These are phyloP conservation scores for Eufriesea mexicana DNA, from an alignment of 1,140 invertebrate species.

Conservation along the genomic window DNA sequence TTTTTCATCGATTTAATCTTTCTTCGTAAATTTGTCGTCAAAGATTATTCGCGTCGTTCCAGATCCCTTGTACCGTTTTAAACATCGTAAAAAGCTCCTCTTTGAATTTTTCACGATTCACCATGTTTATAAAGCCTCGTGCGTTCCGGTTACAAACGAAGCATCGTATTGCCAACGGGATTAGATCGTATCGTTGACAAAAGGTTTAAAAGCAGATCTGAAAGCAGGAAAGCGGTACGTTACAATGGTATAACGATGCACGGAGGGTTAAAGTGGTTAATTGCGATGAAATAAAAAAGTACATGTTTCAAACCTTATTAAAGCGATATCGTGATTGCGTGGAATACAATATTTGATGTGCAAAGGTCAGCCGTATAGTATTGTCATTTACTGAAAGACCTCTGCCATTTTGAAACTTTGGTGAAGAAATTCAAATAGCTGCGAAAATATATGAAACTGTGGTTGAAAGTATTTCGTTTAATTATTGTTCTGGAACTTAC, in stretches of 20 bases:
- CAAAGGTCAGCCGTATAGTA: background rate
- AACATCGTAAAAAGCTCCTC: too few species aligned
- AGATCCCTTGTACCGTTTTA: background rate
- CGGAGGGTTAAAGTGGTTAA: background rate
- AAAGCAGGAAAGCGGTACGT: background rate
- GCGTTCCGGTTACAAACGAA: background rate
- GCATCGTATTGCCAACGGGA: background rate
- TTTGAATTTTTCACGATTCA: background rate
- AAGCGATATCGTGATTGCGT: background rate
- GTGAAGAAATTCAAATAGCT: too few species aligned
- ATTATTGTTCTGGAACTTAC: too few species aligned
- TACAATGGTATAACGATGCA: background rate
- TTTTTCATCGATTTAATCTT: too few species aligned
- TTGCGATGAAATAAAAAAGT: conserved; percentile 27
- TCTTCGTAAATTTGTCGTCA: background rate
- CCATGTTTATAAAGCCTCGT: background rate
- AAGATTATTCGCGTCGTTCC: too few species aligned
- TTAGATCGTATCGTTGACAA: background rate
- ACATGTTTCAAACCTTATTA: conserved; percentile 18
- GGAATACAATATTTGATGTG: background rate
- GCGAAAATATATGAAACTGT: too few species aligned
- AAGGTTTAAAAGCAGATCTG: background rate
- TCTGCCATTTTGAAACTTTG: too few species aligned
- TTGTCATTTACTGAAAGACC: background rate
- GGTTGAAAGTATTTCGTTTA: too few species aligned